Conservation (phyloP, 2,797 vertebrate genomes). For the Hybognathus amarus region DNA sequence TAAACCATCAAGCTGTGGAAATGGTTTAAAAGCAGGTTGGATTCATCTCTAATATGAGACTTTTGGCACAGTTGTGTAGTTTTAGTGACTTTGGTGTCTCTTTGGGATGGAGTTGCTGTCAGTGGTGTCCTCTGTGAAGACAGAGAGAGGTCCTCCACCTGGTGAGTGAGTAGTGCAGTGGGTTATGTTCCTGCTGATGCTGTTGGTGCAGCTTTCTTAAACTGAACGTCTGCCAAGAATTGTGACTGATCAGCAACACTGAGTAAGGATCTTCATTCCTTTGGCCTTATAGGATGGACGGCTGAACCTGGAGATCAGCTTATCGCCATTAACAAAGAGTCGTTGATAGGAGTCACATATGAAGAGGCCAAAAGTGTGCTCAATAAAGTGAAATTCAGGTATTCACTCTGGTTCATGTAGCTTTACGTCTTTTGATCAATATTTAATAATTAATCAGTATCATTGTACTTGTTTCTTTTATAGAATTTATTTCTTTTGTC, state of each 20-base stretch:
- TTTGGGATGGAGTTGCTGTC: conserved; percentile 18
- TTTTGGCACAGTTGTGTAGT: neutral
- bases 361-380: conserved; percentile 88
- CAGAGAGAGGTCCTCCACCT: conserved; percentile 27
- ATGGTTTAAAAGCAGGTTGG: neutral
- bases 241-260: conserved; percentile 18
- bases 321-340: conserved; percentile 89
- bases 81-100: conserved; percentile 7
- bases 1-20: neutral
- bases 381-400: conserved; percentile 86
- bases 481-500: neutral
- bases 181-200: conserved; percentile 52
- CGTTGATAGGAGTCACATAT: conserved; percentile 86
- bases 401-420: conserved; percentile 7
- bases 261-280: neutral
- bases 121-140: conserved; percentile 24
- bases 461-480: neutral
- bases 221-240: conserved; percentile 27
- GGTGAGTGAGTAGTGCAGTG: conserved; percentile 8
- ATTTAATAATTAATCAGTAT: neutral
- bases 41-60: neutral
- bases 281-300: conserved; percentile 82
- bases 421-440: neutral
- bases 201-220: conserved; percentile 1
- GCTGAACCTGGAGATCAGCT: conserved; percentile 87